A percentile compares a stretch with the other conserved stretches of the same genome.
These are phyloP conservation scores for Ascaphus truei DNA, from an alignment of 2,113 vertebrate genomes.

Conservation along the genomic window DNA sequence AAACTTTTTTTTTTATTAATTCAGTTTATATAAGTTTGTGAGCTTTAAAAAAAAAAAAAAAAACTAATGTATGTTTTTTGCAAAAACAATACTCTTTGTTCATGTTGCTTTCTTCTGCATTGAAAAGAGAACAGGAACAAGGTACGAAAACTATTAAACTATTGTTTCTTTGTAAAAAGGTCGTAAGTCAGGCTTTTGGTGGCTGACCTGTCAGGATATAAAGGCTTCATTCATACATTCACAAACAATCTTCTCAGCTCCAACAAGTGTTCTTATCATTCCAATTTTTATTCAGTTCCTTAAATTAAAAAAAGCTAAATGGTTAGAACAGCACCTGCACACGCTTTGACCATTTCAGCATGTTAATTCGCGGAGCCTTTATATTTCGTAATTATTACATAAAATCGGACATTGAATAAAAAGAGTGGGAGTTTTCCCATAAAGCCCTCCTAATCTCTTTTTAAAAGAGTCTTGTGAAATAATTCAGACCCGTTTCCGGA, in stretches of 20 bases:
- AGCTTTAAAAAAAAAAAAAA: too few relatives aligned
- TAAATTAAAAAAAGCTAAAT: constrained; percentile 75
- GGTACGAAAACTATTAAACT: constrained; percentile 67
- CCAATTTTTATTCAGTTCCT: constrained; percentile 72
- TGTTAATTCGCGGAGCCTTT: constrained; percentile 82
- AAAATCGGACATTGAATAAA: constrained; percentile 84
- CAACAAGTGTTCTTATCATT: constrained; percentile 79
- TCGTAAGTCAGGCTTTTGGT: constrained; percentile 69
- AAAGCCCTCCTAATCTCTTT: constrained; percentile 93
- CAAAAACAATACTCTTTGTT: too few relatives aligned
- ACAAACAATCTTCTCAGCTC: constrained; percentile 67
- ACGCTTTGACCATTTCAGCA: constrained; percentile 66
- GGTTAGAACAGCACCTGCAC: constrained; percentile 89
- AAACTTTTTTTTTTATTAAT: too few relatives aligned
- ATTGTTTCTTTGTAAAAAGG: constrained; percentile 73
- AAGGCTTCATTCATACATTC: constrained; percentile 72
- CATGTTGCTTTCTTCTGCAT: too few relatives aligned
- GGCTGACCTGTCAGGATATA: constrained; percentile 73
- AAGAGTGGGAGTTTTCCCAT: constrained; percentile 78
- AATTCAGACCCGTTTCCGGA: constrained; percentile 98
- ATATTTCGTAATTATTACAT: constrained; percentile 93
- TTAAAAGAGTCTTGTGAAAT: constrained; percentile 97
- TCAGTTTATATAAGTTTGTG: too few relatives aligned
- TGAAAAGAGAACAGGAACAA: constrained; percentile 56
- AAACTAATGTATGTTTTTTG: too few relatives aligned